Evolutionary conservation across 2,888 invertebrate species (phyloP).

Genomic region (Apeira syringaria): DNA sequence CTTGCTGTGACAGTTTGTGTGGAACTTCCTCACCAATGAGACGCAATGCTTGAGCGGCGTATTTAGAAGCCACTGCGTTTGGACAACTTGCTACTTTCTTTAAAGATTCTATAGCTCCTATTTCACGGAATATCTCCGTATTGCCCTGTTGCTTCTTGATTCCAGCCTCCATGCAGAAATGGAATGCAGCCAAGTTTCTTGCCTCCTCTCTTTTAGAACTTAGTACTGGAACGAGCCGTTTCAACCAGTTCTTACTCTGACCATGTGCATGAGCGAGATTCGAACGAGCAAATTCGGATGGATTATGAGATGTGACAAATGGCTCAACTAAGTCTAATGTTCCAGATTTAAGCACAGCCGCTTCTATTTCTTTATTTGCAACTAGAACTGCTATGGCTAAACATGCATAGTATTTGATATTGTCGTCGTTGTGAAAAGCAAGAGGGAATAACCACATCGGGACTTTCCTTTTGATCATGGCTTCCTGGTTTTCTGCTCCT

Average conservation of each 20-base stretch:
- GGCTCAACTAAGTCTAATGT: conserved; percentile 98
- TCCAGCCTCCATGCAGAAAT: conserved; percentile 99
- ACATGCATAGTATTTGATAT: conserved; percentile 99
- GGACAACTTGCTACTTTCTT: conserved; percentile 99
- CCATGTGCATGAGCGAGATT: conserved; percentile 97
- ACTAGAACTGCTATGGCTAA: conserved; percentile 98
- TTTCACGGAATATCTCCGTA: conserved; percentile 95
- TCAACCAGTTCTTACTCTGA: conserved; percentile 97
- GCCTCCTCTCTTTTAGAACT: conserved; percentile 98
- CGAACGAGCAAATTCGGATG: conserved; percentile 96
- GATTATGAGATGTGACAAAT: conserved; percentile 97
- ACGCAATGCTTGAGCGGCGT: conserved; percentile 95
- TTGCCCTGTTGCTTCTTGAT: conserved; percentile 97
- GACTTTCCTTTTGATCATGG: conserved; percentile 97
- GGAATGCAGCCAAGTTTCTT: conserved; percentile 97
- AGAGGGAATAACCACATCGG: conserved; percentile 99
- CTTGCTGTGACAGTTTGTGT: conserved; percentile 98
- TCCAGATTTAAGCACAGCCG: conserved; percentile 97
- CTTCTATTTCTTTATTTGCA: conserved; percentile 98
- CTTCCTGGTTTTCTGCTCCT: conserved; percentile 98
- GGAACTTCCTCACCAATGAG: conserved; percentile 98
- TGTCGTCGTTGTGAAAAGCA: conserved; percentile 98
- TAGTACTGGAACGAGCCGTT: conserved; percentile 95
- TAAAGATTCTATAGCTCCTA: conserved; percentile 96
- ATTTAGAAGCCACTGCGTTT: conserved; percentile 98